Evolutionary conservation across 2,888 invertebrate species (phyloP).

Genomic region (Aphodius granarius): DNA sequence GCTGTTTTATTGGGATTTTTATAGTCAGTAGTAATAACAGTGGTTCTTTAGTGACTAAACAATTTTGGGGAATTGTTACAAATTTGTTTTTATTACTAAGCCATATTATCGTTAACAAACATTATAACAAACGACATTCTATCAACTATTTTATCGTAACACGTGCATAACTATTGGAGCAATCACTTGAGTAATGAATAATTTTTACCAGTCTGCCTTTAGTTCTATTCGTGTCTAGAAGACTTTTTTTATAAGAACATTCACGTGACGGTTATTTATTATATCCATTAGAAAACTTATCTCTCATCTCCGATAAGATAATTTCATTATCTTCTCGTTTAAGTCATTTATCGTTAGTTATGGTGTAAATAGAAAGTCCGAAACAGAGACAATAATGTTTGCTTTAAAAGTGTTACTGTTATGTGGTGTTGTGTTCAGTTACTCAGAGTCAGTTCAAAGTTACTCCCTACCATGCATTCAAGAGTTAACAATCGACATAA

Average conservation of each 20-base stretch:
- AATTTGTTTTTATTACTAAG: no score
- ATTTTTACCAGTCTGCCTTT: background rate
- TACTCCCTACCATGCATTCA: constrained; percentile 2
- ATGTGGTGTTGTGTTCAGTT: background rate
- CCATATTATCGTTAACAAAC: no score
- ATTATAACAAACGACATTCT: no score
- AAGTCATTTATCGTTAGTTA: background rate
- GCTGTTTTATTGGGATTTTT: background rate
- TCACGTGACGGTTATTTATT: background rate
- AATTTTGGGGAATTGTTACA: no score
- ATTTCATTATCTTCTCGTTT: background rate
- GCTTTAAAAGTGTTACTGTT: background rate
- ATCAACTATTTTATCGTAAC: no score
- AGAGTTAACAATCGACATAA: constrained; percentile 8
- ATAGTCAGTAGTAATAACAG: background rate
- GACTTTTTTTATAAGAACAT: no score
- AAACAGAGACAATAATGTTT: background rate
- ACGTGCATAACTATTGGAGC: no score
- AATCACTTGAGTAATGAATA: no score
- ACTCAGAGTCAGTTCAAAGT: no score
- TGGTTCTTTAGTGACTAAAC: background rate
- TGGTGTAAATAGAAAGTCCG: background rate
- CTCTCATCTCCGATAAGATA: background rate
- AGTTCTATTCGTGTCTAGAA: background rate
- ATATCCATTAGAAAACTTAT: background rate